Evolutionary conservation across 2,113 vertebrate species (phyloP).

Genomic region (Phylloscopus trochilus): DNA sequence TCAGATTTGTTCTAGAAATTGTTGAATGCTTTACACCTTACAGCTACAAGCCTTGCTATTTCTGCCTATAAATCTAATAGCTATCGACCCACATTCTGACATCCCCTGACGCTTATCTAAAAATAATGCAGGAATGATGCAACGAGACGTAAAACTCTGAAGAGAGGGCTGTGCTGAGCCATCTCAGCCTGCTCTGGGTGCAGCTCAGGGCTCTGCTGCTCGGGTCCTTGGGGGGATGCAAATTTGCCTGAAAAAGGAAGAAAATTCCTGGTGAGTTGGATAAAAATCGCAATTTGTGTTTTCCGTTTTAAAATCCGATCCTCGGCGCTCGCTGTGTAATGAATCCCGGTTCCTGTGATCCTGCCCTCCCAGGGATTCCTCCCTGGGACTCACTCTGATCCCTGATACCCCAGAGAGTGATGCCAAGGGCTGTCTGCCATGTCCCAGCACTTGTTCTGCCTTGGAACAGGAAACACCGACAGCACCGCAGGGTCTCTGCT

Average conservation of each 20-base stretch:
- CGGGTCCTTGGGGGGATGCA: background rate
- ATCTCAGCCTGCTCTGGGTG: background rate
- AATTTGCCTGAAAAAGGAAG: background rate
- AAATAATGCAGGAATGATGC: constrained; percentile 36
- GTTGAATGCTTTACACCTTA: constrained; percentile 4
- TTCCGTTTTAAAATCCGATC: background rate
- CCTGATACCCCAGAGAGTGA: background rate
- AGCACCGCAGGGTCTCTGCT: background rate
- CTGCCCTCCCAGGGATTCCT: background rate
- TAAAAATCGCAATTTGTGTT: background rate
- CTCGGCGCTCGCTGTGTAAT: accelerated
- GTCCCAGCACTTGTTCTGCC: background rate
- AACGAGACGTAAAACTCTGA: background rate
- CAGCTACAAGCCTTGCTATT: background rate
- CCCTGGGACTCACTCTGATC: background rate
- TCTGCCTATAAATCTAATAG: constrained; percentile 46
- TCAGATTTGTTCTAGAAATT: constrained; percentile 5
- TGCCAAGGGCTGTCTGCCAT: background rate
- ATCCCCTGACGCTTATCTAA: background rate
- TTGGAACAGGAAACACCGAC: background rate
- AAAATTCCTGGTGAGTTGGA: background rate
- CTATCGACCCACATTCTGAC: constrained; percentile 26
- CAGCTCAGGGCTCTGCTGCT: background rate
- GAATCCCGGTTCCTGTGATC: background rate
- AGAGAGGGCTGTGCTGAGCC: background rate